Evolutionary conservation across 1,140 invertebrate species (phyloP).

Genomic region (Spodoptera litura): DNA sequence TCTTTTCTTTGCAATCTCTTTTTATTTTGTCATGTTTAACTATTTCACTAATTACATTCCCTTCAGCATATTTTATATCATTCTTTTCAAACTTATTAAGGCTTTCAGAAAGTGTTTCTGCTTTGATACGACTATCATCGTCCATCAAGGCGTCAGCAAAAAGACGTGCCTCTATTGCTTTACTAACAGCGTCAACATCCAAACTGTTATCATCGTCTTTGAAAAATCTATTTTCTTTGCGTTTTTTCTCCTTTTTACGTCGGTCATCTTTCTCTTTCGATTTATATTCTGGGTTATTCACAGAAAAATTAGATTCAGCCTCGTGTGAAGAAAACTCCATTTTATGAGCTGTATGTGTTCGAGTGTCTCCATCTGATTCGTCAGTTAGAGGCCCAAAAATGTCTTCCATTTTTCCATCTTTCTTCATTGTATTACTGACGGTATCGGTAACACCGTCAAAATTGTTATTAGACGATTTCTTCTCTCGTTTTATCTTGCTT

Average conservation of each 20-base stretch:
- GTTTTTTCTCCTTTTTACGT: conserved; percentile 90
- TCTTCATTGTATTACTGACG: conserved; percentile 80
- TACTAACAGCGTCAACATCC: conserved; percentile 92
- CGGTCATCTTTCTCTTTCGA: conserved; percentile 85
- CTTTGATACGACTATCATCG: conserved; percentile 66
- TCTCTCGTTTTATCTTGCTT: conserved; percentile 88
- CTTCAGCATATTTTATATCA: conserved; percentile 86
- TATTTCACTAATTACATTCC: conserved; percentile 57
- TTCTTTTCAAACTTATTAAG: conserved; percentile 79
- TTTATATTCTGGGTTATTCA: conserved; percentile 69
- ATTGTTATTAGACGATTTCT: conserved; percentile 77
- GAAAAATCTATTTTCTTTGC: conserved; percentile 87
- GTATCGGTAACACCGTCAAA: conserved; percentile 64
- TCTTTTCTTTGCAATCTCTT: conserved; percentile 91
- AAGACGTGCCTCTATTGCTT: conserved; percentile 92
- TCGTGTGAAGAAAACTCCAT: conserved; percentile 58
- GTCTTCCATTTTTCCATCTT: conserved; percentile 93
- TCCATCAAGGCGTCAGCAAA: conserved; percentile 87
- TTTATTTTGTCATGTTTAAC: conserved; percentile 83
- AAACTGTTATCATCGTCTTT: conserved; percentile 92
- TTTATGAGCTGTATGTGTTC: conserved; percentile 52
- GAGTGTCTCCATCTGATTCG: conserved; percentile 85
- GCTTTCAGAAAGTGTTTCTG: conserved; percentile 74
- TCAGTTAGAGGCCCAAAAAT: conserved; percentile 95
- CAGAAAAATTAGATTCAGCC: conserved; percentile 56